Evolutionary conservation across 2,797 vertebrate species (phyloP), one percentile per base, ranked within the genome.

Genomic region (Taenioides sp.): DNA sequence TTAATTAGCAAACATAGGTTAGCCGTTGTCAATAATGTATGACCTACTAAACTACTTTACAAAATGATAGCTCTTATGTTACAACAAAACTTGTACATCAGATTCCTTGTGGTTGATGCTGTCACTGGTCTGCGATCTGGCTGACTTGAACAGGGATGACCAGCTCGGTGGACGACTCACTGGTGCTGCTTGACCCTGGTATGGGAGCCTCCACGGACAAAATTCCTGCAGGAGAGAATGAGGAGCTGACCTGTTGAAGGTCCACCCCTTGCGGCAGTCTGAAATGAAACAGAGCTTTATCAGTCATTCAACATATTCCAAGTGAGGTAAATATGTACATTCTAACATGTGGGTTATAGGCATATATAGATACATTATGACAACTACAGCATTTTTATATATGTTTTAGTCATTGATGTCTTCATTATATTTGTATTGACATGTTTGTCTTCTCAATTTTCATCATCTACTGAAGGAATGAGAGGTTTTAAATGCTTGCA

Each of bases 231-330:
- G 79, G 59, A 34, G 92, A 93, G 75, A 95, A 69, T 0, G 86
- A 89, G 1, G 92, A 92, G 40, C 82, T 90, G 82, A 94, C 91
- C 78, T 92, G 89, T 63, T 88, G 87, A 28, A 88, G n/a, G 72
- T 94, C 90, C 16, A 91, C 85, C 2, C 91, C 92, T 40, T 82
- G 71, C 4, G 94, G 94, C 25, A 95, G 79, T 87, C 94, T 95
- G 70, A 9, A 67, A 65, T 4, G 49, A 27, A 79, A n/a, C 6
- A 73, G 1, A 50, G 9, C 40, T 47, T 1, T 0, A 18, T 47
- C 40, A 63, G 5, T 61, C 59, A 60, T 22, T n/a, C n/a, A 22
- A 1, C 9, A n/a, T 18, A 9, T 25, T 23, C 62, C 9, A 63
- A 40, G 5, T 49, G 16, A 49, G 14, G 22, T 64, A 23, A 64